Evolutionary conservation across 2,113 vertebrate genomes (phyloP).

Genomic region (Scatophagus argus): DNA sequence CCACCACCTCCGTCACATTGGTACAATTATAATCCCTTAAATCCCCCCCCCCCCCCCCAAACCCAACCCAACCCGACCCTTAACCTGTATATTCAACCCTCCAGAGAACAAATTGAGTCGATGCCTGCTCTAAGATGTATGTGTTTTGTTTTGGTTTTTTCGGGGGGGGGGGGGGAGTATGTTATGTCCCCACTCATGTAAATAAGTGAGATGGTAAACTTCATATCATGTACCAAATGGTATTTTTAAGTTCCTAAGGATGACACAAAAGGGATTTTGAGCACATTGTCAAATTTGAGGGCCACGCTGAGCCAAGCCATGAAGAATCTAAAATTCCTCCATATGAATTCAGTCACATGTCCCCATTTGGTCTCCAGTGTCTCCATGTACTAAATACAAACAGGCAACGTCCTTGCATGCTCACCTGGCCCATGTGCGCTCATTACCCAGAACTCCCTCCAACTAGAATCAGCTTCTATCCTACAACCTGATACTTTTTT

Average conservation of each 20-base stretch:
- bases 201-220: slow-evolving; percentile 20
- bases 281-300: slow-evolving; percentile 31
- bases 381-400: background rate
- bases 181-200: slow-evolving; percentile 40
- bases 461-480: slow-evolving; percentile 53
- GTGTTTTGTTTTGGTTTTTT: background rate
- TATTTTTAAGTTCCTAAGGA: slow-evolving; percentile 27
- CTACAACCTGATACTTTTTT: slow-evolving; percentile 63
- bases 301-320: slow-evolving; percentile 34
- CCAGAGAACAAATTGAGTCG: background rate
- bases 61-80: too few relatives aligned
- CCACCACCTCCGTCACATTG: slow-evolving; percentile 13
- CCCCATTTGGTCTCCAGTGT: background rate
- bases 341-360: background rate
- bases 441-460: background rate
- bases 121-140: background rate
- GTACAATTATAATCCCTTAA: slow-evolving; percentile 50
- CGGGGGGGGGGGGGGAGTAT: too few relatives aligned
- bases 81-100: slow-evolving; percentile 17
- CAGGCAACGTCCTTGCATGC: background rate
- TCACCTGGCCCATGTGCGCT: slow-evolving; percentile 9
- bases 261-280: slow-evolving; percentile 57
- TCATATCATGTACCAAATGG: background rate
- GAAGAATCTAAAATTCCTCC: slow-evolving; percentile 3
- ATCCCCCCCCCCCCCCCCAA: too few relatives aligned